A percentile compares a stretch with the other conserved stretches of the same genome.
Evolutionary conservation across 35 echinoderm and acorn worm genomes (phyloP).

Genomic region (Holothuria glaberrima): DNA sequence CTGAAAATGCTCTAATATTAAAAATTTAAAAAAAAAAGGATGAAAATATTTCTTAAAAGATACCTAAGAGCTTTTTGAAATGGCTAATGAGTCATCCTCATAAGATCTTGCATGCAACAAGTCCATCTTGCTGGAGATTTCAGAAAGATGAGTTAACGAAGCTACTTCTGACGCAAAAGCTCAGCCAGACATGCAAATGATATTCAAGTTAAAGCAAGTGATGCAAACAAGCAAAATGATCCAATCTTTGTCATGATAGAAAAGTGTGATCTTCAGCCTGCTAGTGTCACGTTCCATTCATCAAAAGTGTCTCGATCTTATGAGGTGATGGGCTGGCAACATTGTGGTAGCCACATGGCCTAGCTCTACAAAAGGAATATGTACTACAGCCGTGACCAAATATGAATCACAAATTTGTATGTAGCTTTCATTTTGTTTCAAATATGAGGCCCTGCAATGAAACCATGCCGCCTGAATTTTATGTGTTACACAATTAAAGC

Average conservation of each 20-base stretch:
- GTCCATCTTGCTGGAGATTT: slow-evolving; percentile 16
- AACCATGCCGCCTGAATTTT: slow-evolving; percentile 15
- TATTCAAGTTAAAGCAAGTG: slow-evolving; percentile 10
- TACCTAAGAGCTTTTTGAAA: slow-evolving; percentile 6
- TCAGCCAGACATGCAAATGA: slow-evolving; percentile 52
- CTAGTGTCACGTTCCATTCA: not conserved
- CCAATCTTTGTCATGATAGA: not conserved
- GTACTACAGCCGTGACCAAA: not conserved
- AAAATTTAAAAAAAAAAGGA: too few species aligned
- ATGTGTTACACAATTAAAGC: slow-evolving; percentile 27
- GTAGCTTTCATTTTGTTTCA: not conserved
- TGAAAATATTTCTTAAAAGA: not conserved
- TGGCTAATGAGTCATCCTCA: not conserved
- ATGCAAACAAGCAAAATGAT: slow-evolving; percentile 12
- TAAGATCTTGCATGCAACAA: not conserved
- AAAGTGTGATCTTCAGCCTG: slow-evolving; percentile 1
- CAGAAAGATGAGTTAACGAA: slow-evolving; percentile 5
- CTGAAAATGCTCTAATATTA: too few species aligned
- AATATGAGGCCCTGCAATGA: not conserved
- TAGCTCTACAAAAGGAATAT: slow-evolving; percentile 1
- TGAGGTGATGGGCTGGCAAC: slow-evolving; percentile 35
- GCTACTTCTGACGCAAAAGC: slow-evolving; percentile 28
- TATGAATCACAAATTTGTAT: slow-evolving; percentile 37
- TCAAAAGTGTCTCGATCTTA: slow-evolving; percentile 12
- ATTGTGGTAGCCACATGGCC: too few species aligned